Conservation (phyloP, 2,888 invertebrate species). For the Catocala sponsa region DNA sequence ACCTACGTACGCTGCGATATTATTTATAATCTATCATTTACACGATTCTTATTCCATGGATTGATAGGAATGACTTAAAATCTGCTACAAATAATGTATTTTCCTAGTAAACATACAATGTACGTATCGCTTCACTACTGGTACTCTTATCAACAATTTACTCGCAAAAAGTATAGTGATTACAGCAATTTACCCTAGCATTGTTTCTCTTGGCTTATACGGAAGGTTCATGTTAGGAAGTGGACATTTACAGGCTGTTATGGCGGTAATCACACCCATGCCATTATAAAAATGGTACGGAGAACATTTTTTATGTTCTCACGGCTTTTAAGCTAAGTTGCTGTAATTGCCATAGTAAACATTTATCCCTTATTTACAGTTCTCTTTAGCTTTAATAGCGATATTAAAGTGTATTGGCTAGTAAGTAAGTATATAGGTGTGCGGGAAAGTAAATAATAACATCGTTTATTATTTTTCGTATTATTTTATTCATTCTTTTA, state of each 20-base stretch:
- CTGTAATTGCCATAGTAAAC: constrained; percentile 1
- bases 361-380: neutral
- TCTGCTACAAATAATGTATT: too few relatives aligned
- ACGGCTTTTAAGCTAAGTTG: constrained; percentile 12
- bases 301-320: constrained; percentile 9
- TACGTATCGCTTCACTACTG: neutral
- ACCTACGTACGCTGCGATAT: too few relatives aligned
- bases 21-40: too few relatives aligned
- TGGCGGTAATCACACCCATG: constrained; percentile 8
- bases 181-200: constrained; percentile 8
- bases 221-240: constrained; percentile 1
- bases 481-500: constrained; percentile 86
- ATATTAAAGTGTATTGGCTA: neutral
- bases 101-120: neutral
- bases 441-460: constrained; percentile 50
- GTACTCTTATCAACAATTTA: neutral
- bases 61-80: too few relatives aligned
- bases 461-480: constrained; percentile 69
- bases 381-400: neutral
- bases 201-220: constrained; percentile 10
- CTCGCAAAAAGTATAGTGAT: constrained; percentile 7
- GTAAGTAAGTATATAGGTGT: neutral
- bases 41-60: too few relatives aligned
- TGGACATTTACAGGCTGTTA: constrained; percentile 17
- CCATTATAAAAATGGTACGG: constrained; percentile 4